phyloP scores from a whole-genome alignment of 2,113 vertebrate genomes.

The Suricata suricatta region DNA sequence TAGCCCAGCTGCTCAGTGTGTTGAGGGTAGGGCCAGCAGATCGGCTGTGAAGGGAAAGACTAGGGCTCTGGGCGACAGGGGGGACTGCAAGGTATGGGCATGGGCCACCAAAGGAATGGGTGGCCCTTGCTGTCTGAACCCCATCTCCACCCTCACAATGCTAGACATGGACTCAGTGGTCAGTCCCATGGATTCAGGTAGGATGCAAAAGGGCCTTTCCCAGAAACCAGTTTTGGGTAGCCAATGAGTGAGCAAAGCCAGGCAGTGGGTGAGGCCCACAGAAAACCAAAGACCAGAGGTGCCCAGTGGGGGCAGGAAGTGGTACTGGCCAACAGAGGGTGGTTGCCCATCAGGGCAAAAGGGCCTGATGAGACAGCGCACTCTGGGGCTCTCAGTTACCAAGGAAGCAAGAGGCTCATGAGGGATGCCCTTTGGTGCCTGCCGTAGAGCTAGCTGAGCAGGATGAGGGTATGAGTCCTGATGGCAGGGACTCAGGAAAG shows the following conservation, averaged over 20 bases:
- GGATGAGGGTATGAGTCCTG: neutral
- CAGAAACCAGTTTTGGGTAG: neutral
- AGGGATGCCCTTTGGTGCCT: neutral
- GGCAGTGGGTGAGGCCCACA: no score
- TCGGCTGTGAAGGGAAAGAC: neutral
- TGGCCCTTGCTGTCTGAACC: neutral
- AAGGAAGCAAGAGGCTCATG: accelerated
- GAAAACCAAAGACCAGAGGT: neutral
- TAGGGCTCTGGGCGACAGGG: neutral
- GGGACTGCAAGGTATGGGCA: neutral
- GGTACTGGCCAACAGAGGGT: neutral
- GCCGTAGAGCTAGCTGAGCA: accelerated
- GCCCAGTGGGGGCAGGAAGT: neutral
- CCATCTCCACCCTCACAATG: no score
- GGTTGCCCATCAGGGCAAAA: neutral
- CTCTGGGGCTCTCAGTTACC: neutral
- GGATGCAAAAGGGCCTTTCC: neutral
- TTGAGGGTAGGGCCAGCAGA: neutral
- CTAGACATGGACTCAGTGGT: neutral
- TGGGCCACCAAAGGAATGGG: no score
- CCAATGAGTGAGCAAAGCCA: neutral
- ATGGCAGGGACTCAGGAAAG: neutral
- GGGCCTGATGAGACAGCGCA: neutral
- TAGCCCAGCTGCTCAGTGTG: neutral
- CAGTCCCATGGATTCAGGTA: neutral